Evolutionary conservation across 92 coral and sea anemone genomes (phyloP), one percentile per base, ranked within the genome.

Genomic region (Porites evermanni): DNA sequence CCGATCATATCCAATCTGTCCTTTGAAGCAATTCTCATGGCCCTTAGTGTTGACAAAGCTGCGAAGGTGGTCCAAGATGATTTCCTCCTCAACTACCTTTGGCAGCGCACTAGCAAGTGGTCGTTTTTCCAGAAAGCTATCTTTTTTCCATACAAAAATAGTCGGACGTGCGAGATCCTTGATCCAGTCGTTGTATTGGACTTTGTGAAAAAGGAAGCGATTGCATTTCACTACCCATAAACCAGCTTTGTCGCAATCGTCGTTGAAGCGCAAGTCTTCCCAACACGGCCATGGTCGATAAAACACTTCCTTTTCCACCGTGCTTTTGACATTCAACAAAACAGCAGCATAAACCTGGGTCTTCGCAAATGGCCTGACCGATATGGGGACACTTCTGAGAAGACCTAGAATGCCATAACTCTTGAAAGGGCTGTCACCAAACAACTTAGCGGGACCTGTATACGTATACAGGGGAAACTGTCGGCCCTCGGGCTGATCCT

Each of bases 271-370:
- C 26, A 89, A 75, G 77, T 89, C 92, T 53, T 89, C 92, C 92
- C 92, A 89, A 84, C 79, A 84, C 14, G 89, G 92, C 92, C 92
- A 89, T 53, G 92, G 85, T 3, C 92, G 92, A 58, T 89, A 89
- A 19, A 71, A 89, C 13, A 89, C 88, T 10, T 72, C 72, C 11
- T 72, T 79, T 71, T 70, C 77, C 10, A 84, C 92, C 0, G 92
- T 89, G 20, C 84, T 81, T 70, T 72, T 84, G 64, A 89, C 89
- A 69, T 89, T 89, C 38, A 89, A 61, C 24, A 89, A 70, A 24
- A 89, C 52, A 18, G 84, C 92, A 69, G 88, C 87, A 72, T 83
- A 89, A 32, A 89, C 92, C 53, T 89, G 92, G 61, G 89, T 58
- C 72, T 74, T 89, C 6, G 80, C 18, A 67, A 78, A 89, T 13